Percentiles rank a stretch among this genome's conserved stretches.
phyloP scores from a whole-genome alignment of 2,888 invertebrate genomes.

The Andrena minutula region DNA sequence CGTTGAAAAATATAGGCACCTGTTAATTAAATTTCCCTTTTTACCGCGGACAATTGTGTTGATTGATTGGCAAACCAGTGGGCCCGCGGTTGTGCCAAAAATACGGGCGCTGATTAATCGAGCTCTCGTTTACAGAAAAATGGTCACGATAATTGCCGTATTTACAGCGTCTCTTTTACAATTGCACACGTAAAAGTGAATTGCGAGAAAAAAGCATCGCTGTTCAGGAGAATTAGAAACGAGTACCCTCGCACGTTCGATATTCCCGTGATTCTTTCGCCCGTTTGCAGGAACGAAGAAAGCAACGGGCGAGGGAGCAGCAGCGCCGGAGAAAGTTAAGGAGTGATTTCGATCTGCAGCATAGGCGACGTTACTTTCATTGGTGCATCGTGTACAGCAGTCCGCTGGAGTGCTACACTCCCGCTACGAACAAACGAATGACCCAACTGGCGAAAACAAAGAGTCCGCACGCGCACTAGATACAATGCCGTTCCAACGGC shows the following conservation, averaged over 20 bases:
- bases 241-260: not conserved
- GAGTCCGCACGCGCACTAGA: conserved; percentile 68
- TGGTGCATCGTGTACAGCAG: conserved; percentile 20
- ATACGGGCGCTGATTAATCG: conserved; percentile 20
- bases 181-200: not conserved
- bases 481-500: conserved; percentile 43
- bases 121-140: conserved; percentile 4
- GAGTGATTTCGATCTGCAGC: conserved; percentile 1
- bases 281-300: not conserved
- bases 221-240: not conserved
- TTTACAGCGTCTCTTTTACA: conserved; percentile 5
- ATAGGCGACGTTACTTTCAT: conserved; percentile 27
- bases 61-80: conserved; percentile 21
- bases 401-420: conserved; percentile 34
- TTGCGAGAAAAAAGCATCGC: not conserved
- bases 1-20: conserved; percentile 15
- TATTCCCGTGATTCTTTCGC: not conserved
- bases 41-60: not conserved
- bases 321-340: not conserved
- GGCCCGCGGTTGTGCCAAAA: not conserved
- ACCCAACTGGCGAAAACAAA: conserved; percentile 69
- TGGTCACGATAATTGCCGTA: conserved; percentile 7
- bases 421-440: conserved; percentile 68
- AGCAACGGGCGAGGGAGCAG: not conserved
- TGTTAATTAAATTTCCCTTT: conserved; percentile 21